Evolutionary conservation across 2,888 invertebrate genomes (phyloP), one percentile per base, ranked within the genome.

Genomic region (Xestia xanthographa): DNA sequence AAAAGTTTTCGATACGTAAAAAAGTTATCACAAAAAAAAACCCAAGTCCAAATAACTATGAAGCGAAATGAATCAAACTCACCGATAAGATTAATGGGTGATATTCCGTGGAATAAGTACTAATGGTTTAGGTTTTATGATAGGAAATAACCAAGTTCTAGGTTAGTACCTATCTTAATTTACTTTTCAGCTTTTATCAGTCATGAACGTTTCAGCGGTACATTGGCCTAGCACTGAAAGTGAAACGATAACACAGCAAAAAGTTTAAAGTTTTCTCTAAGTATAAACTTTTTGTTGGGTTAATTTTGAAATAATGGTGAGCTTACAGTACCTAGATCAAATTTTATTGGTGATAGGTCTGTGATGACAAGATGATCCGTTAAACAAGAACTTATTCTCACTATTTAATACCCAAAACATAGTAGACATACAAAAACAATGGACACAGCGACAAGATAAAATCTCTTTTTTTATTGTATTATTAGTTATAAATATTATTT

Each of bases 21-120:
- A 77, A 80, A 81, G 26, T 41, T 63, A 56, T 26, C 45, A 65
- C 29, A 67, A 65, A 81, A 81, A 80, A 81, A 50, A 26, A n/a
- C 22, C 20, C 26, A 63, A 12, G 2, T 26, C 34, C 34, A 58
- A 22, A 56, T 0, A n/a, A n/a, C n/a, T 34, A 14, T 11, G 22
- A n/a, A 67, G 14, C 63, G 66, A 45, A 60, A 58, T 50, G 6
- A 2, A 34, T n/a, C 34, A 11, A 17, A 72, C 14, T 41, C 0
- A 12, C 17, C 14, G 22, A 58, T 58, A 11, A 14, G 14, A 63
- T 63, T 63, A 41, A 8, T 41, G 41, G n/a, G 12, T 29, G 43
- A n/a, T 74, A 43, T 65, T 65, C 26, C n/a, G 20, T 38, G 50
- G 0, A 58, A 38, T 65, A 11, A 41, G 5, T 12, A 0, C 0